Evolutionary conservation across 2,888 invertebrate genomes (phyloP).

Genomic region (Pheosia gnoma): DNA sequence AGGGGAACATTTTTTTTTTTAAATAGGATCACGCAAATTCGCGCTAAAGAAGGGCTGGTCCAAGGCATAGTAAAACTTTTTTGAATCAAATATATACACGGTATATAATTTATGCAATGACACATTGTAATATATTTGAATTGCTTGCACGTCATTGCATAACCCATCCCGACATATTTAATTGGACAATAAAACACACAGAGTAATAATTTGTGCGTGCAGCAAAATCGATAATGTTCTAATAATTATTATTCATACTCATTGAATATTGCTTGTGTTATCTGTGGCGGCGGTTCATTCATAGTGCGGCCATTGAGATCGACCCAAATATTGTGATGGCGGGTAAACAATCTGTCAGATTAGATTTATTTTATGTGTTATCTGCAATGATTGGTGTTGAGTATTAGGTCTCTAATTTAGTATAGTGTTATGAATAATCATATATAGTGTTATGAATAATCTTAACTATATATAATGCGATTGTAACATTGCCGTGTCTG

Average conservation of each 20-base stretch:
- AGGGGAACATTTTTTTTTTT: too few species aligned
- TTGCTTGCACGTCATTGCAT: constrained; percentile 21
- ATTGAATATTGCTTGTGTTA: constrained; percentile 68
- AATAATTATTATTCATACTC: constrained; percentile 70
- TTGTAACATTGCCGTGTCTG: too few species aligned
- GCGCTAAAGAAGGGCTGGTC: too few species aligned
- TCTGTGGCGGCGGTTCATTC: constrained; percentile 47
- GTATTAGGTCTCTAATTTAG: constrained; percentile 7
- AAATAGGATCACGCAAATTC: too few species aligned
- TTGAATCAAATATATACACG: too few species aligned
- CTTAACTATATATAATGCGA: too few species aligned
- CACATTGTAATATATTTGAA: too few species aligned
- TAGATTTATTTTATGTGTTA: constrained; percentile 14
- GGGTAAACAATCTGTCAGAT: constrained; percentile 34
- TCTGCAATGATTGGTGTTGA: background rate
- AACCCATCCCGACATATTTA: constrained; percentile 54
- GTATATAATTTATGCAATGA: too few species aligned
- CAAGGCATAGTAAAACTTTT: too few species aligned
- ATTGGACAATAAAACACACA: constrained; percentile 67
- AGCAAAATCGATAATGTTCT: constrained; percentile 49
- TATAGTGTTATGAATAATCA: constrained; percentile 12
- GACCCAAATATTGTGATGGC: constrained; percentile 46
- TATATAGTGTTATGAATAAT: too few species aligned
- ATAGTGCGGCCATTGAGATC: constrained; percentile 37
- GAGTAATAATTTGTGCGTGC: constrained; percentile 67